These are phyloP conservation scores for Corydoras sp. DNA, from an alignment of 2,113 vertebrate species.

Conservation along the genomic window DNA sequence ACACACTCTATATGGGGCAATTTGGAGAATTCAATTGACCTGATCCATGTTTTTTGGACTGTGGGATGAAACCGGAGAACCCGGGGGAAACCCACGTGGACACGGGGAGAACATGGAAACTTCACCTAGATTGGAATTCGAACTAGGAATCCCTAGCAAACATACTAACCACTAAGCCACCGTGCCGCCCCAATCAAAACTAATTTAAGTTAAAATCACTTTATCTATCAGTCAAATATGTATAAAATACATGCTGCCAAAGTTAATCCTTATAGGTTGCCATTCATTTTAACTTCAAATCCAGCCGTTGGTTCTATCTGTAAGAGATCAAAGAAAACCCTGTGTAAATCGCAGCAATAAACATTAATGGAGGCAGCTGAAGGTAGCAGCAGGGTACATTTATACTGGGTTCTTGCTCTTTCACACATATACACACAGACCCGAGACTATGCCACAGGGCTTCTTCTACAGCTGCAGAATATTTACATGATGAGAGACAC, in stretches of 20 bases:
- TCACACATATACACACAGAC: conserved; percentile 26
- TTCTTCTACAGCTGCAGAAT: conserved; percentile 2
- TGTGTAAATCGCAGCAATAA: conserved; percentile 40
- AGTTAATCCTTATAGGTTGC: conserved; percentile 7
- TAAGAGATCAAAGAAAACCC: conserved; percentile 16
- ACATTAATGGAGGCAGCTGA: conserved; percentile 46
- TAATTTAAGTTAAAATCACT: no score
- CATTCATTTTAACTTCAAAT: conserved; percentile 6
- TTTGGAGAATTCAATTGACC: no score
- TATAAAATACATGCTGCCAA: conserved; percentile 2
- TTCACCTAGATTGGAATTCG: no score
- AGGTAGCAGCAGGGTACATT: conserved; percentile 38
- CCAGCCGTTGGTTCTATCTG: conserved; percentile 2
- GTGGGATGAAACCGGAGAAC: no score
- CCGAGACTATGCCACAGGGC: conserved; percentile 7
- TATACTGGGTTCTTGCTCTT: conserved; percentile 39
- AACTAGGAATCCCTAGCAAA: no score
- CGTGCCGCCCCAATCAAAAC: no score
- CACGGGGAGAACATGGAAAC: no score
- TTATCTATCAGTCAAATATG: background rate
- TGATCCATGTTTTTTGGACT: no score
- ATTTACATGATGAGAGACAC: conserved; percentile 5
- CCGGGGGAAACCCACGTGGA: no score
- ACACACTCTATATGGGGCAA: no score
- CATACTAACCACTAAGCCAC: no score